Conservation (phyloP, 2,797 vertebrate species). For the Brachyrhaphis roseni region DNA sequence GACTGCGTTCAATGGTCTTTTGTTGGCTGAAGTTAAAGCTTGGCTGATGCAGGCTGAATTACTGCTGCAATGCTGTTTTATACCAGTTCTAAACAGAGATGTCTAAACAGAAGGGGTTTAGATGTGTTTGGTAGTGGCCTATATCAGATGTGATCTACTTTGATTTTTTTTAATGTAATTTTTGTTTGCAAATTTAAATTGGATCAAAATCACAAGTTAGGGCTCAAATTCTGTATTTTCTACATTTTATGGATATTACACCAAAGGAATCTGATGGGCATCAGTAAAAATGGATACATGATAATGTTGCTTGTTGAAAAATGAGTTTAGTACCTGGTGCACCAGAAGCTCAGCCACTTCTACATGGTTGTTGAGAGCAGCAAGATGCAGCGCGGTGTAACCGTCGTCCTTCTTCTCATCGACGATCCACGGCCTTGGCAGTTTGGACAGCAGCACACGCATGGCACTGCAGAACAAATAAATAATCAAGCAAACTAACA, state of each 20-base stretch:
- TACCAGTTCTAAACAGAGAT: conserved; percentile 17
- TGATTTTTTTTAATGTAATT: background rate
- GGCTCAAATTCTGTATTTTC: background rate
- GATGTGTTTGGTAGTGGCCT: conserved; percentile 2
- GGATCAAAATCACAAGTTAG: background rate
- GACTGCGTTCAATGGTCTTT: conserved; percentile 56
- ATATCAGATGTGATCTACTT: background rate
- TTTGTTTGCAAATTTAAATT: background rate
- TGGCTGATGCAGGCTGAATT: conserved; percentile 34
- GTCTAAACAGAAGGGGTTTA: conserved; percentile 12
- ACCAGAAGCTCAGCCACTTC: conserved; percentile 98
- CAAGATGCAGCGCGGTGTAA: conserved; percentile 96
- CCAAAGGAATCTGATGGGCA: background rate
- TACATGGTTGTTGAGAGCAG: conserved; percentile 98
- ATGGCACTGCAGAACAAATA: conserved; percentile 85
- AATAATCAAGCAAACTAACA: no score
- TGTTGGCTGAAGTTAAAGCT: conserved; percentile 43
- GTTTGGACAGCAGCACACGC: conserved; percentile 95
- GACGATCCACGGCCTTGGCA: conserved; percentile 98
- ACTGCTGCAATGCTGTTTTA: conserved; percentile 45
- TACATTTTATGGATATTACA: background rate
- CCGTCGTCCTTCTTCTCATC: conserved; percentile 99
- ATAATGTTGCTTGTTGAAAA: background rate
- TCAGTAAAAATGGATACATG: background rate
- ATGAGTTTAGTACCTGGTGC: conserved; percentile 88